Conservation (phyloP, 2,797 vertebrate species). For the Acomys russatus region DNA sequence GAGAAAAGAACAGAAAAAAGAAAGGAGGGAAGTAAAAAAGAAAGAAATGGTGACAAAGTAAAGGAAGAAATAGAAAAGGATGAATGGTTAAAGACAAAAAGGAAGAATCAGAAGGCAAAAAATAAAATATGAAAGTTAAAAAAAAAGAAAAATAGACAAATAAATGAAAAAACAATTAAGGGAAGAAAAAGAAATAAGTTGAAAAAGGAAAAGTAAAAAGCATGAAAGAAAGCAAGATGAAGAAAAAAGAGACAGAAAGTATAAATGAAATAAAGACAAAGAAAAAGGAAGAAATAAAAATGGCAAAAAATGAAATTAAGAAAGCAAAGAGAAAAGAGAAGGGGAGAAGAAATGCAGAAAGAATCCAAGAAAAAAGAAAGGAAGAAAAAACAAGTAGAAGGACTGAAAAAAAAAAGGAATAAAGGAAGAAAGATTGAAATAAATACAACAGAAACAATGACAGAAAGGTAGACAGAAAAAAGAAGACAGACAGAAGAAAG, state of each 20-base stretch:
- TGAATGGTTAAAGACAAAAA: neutral
- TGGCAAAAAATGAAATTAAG: neutral
- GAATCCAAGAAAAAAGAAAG: neutral
- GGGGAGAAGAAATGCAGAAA: neutral
- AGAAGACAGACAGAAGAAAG: neutral
- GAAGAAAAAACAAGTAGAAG: neutral
- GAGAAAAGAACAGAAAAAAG: neutral
- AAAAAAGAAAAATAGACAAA: neutral
- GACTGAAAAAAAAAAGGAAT: neutral
- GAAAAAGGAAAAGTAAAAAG: neutral
- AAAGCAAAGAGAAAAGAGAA: neutral
- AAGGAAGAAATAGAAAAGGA: neutral
- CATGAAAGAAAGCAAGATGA: neutral
- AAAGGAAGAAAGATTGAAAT: neutral
- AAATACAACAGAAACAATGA: neutral
- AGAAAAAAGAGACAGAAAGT: neutral
- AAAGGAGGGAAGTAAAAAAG: neutral
- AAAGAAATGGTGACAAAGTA: neutral
- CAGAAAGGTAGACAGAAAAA: neutral
- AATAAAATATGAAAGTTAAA: neutral
- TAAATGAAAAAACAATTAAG: neutral
- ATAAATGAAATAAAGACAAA: neutral
- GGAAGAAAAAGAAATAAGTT: neutral
- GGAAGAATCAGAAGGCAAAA: neutral
- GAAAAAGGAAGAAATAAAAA: neutral